Conservation (phyloP, 2,113 vertebrate genomes). For the Podocnemis expansa region DNA sequence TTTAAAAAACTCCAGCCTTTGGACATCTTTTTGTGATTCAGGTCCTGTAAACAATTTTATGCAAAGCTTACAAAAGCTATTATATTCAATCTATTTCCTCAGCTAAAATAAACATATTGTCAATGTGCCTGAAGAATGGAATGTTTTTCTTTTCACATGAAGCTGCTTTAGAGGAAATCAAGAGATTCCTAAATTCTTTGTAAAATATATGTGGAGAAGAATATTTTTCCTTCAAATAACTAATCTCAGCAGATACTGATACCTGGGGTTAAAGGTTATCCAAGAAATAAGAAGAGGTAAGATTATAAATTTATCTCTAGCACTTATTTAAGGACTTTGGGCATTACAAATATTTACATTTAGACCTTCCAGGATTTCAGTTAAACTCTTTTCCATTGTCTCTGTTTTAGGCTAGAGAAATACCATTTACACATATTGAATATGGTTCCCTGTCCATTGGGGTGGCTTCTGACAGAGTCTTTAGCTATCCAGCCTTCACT, state of each 20-base stretch:
- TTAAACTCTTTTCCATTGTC: background rate
- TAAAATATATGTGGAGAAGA: background rate
- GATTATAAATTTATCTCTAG: background rate
- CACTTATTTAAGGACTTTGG: background rate
- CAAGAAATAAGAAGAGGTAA: background rate
- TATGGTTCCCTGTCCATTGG: background rate
- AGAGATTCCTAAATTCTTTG: background rate
- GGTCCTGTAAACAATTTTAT: background rate
- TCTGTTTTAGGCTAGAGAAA: background rate
- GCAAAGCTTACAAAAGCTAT: background rate
- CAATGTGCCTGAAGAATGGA: background rate
- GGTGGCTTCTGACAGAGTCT: background rate
- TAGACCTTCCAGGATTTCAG: background rate
- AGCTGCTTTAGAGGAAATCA: slow-evolving; percentile 5
- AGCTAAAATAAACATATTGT: background rate
- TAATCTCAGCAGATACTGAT: background rate
- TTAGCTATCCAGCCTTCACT: background rate
- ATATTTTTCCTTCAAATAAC: slow-evolving; percentile 4
- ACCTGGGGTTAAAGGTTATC: background rate
- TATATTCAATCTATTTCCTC: background rate
- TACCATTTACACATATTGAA: background rate
- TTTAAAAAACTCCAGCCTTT: background rate
- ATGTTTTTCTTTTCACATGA: background rate
- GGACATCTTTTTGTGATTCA: background rate
- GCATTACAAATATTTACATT: background rate